Base-by-base conservation (phyloP, 1,140 invertebrate genomes). In the Drosophila kepulauana region DNA sequence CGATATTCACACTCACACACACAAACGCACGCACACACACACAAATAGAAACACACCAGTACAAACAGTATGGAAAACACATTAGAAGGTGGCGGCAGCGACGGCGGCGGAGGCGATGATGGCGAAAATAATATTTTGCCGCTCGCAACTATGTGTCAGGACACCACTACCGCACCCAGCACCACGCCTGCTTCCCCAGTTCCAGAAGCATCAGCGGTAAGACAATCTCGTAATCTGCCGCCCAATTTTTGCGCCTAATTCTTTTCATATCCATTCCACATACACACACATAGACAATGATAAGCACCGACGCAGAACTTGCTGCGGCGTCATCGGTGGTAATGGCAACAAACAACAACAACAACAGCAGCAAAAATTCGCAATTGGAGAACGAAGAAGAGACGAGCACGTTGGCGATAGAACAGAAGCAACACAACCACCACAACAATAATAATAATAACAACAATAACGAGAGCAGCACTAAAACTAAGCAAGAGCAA, bases 1-100 rank as follows among this genome's bases (percentile, higher is more conserved):
- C 84, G 78, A 88, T 88, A 88, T 84, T 89, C 85, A 78, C 75
- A 73, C 63, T 52, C 63, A 77, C 68, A 65, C 61, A 62, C 48
- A 65, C 41, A 62, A 28, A 15, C 7, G 35, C 85, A 78, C 69
- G 68, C 63, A 46, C 63, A 77, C 68, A 65, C 61, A 62, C 41
- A 61, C 33, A 62, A 54, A 35, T 35, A 73, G 66, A 64, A 48
- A 77, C 70, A 79, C 80, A 82, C 61, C 10, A 72, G 56, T 72
- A 30, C 68, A 76, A 68, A 59, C 75, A 78, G 67, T 68, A 82
- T 88, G 84, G 84, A 89, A 74, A 88, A 72, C 59, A 69, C 82
- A 85, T 73, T 78, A 77, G 62, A 76, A 71, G 81, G 65, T 56
- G 85, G 73, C 65, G 69, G 52, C 49, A 43, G n/a, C 38, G 58